Percentiles rank a stretch among this genome's conserved stretches.
These are phyloP conservation scores for Scaptomyza hsui DNA, from an alignment of 1,140 invertebrate genomes.

Conservation along the genomic window DNA sequence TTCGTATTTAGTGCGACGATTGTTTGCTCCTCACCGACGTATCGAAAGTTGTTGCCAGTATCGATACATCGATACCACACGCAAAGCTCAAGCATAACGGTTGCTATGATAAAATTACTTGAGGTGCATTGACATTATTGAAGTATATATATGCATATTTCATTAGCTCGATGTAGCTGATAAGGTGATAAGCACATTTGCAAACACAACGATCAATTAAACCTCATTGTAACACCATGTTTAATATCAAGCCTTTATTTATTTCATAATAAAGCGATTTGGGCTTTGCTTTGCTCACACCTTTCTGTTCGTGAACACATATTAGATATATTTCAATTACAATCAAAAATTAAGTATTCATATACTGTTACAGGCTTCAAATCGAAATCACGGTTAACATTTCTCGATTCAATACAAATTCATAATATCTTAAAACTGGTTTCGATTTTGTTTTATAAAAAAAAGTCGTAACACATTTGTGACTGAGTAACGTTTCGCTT, in stretches of 20 bases:
- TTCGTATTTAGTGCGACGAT: slow-evolving; percentile 24
- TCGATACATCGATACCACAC: slow-evolving; percentile 26
- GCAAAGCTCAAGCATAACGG: slow-evolving; percentile 11
- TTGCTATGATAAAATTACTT: not conserved
- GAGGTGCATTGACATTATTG: not conserved
- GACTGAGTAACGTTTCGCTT: slow-evolving; percentile 41
- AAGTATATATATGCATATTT: too few species aligned
- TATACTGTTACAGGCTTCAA: slow-evolving; percentile 57
- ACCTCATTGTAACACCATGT: not conserved
- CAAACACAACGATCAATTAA: too few species aligned
- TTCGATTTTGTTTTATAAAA: slow-evolving; percentile 19
- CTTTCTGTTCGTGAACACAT: slow-evolving; percentile 52
- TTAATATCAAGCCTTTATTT: slow-evolving; percentile 6
- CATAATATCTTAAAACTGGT: slow-evolving; percentile 54
- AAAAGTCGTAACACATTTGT: slow-evolving; percentile 41
- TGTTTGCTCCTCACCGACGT: slow-evolving; percentile 9
- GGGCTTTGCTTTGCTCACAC: slow-evolving; percentile 49
- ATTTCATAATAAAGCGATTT: slow-evolving; percentile 26
- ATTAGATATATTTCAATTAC: slow-evolving; percentile 56
- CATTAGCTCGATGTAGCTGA: too few species aligned
- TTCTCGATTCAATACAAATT: slow-evolving; percentile 41
- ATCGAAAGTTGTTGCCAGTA: slow-evolving; percentile 2
- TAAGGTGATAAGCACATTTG: not conserved
- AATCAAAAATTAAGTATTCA: slow-evolving; percentile 64
- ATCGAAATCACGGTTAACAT: slow-evolving; percentile 52